Evolutionary conservation across 2,888 invertebrate genomes (phyloP), one percentile per base, ranked within the genome.

Genomic region (Rhaphigaster nebulosa): DNA sequence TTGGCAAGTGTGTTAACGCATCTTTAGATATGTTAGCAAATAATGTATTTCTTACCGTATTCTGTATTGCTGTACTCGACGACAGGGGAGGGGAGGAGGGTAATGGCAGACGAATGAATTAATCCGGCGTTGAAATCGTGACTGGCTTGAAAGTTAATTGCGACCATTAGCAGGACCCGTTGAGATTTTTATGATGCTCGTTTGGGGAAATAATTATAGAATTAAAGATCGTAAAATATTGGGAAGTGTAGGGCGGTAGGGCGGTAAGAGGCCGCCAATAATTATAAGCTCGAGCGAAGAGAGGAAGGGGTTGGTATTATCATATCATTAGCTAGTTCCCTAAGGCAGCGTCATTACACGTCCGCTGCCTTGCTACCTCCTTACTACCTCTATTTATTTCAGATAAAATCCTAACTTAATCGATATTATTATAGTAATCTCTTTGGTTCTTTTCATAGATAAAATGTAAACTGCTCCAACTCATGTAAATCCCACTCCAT

Each of bases 191-290:
- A 84, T 84, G 41, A 84, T n/a, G 41, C 84, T 84, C 84, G 84
- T 84, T 84, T 84, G 45, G n/a, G 84, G 84, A 45, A 84, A 84
- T 84, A 84, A 84, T 84, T 84, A 84, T 84, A 45, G 84, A 84
- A 84, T 84, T 84, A 84, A 50, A 84, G 84, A 84, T 84, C 84
- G 45, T 84, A 84, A 84, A 84, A 84, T 41, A 50, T 84, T 84
- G 84, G 45, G 84, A 84, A 84, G 84, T 84, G 84, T 84, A 84
- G 84, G 84, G 84, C 84, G 84, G 84, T 84, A 84, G 84, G 84
- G 84, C n/a, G 45, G 84, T 50, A 26, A 45, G 84, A 84, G 45
- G 20, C 12, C n/a, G 45, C 26, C 45, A 84, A 84, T 84, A 45
- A 84, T 84, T 84, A 84, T 84, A 45, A 41, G 41, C 76, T 38